phyloP scores from a whole-genome alignment of 2,113 vertebrate species.

The Rhynchomys soricoides region DNA sequence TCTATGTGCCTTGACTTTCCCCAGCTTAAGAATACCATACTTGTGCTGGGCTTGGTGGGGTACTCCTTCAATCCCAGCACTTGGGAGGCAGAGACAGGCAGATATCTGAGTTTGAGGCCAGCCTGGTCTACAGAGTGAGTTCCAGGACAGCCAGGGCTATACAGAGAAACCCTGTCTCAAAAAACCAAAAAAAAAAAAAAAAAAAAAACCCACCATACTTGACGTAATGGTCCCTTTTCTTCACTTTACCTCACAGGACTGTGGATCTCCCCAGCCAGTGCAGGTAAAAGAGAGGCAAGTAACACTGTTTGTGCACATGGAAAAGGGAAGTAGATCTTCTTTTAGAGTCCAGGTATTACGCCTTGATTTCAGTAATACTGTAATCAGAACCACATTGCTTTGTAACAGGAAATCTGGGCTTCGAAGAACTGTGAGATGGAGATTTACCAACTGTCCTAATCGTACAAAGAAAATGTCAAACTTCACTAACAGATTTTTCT shows the following conservation, averaged over 20 bases:
- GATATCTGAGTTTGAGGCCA: too few relatives aligned
- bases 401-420: constrained; percentile 56
- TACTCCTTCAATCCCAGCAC: too few relatives aligned
- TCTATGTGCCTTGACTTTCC: neutral
- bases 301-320: neutral
- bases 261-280: neutral
- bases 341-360: constrained; percentile 28
- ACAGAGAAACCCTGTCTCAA: too few relatives aligned
- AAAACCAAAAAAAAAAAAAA: too few relatives aligned
- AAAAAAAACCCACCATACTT: neutral
- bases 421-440: constrained; percentile 71
- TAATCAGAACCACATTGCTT: constrained; percentile 78
- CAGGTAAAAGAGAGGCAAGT: neutral
- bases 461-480: constrained; percentile 75
- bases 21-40: neutral
- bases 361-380: constrained; percentile 28
- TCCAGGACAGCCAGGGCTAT: too few relatives aligned
- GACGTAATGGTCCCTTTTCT: neutral
- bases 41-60: too few relatives aligned
- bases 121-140: too few relatives aligned
- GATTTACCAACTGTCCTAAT: constrained; percentile 75
- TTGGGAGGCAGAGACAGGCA: too few relatives aligned
- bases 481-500: constrained; percentile 67
- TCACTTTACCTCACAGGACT: neutral
- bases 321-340: neutral